These are phyloP conservation scores for Hermetia illucens DNA, from an alignment of 1,140 invertebrate species.

Conservation along the genomic window DNA sequence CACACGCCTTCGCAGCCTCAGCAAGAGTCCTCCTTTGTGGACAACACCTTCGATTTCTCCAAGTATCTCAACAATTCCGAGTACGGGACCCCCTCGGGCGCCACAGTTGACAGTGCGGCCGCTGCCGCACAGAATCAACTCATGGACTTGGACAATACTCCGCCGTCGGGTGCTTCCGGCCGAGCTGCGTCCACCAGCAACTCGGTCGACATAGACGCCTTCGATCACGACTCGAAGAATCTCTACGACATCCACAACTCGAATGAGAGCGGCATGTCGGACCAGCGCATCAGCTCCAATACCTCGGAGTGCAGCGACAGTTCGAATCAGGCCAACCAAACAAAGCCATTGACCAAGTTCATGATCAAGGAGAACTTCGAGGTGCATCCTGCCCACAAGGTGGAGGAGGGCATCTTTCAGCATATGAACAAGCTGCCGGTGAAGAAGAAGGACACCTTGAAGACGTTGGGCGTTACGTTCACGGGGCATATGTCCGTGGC, in stretches of 20 bases:
- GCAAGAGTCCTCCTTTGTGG: too few species aligned
- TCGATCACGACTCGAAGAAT: constrained; percentile 28
- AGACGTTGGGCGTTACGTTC: constrained; percentile 26
- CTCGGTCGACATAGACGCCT: constrained; percentile 19
- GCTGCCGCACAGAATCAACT: background rate
- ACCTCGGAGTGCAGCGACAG: constrained; percentile 1
- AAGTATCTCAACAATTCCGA: too few species aligned
- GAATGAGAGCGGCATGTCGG: constrained; percentile 15
- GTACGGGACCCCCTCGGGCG: constrained; percentile 6
- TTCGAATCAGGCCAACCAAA: constrained; percentile 7
- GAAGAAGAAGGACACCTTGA: constrained; percentile 28
- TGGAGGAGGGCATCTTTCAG: constrained; percentile 29
- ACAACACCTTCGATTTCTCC: too few species aligned
- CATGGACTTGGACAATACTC: too few species aligned
- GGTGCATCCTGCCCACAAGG: constrained; percentile 27
- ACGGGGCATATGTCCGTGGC: constrained; percentile 29
- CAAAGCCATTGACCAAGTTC: constrained; percentile 22
- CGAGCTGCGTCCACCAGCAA: too few species aligned
- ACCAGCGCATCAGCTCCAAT: background rate
- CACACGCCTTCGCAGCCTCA: too few species aligned
- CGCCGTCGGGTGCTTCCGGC: too few species aligned
- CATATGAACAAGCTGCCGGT: constrained; percentile 28
- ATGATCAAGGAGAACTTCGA: constrained; percentile 29
- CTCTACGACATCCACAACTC: constrained; percentile 27
- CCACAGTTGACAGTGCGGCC: background rate